Base-by-base conservation (phyloP, 2,888 invertebrate genomes). In the Drosophila kuntzei region DNA sequence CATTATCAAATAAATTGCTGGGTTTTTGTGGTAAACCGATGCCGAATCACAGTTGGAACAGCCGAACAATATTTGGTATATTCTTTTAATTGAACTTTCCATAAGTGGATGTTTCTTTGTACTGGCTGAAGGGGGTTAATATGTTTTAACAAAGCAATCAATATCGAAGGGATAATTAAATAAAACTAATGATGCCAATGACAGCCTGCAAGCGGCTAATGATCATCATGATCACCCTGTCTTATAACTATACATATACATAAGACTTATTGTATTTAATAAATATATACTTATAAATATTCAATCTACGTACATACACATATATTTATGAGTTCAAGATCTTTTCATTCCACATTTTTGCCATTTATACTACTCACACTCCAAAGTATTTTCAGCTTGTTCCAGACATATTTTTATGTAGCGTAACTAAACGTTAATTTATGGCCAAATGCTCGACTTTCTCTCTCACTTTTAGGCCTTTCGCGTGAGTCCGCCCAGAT, bases 181-280 rank as follows among this genome's bases (percentile, higher is more conserved):
- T 86, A 88, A 86, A 86, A 86, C 84, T 88, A 88, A 86, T 88
- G 88, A 88, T 86, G 59, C 81, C 81, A 83, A 54, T 87, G 88
- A 87, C 88, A 86, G 81, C 58, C 55, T 44, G 60, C 64, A 71
- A 63, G 70, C 47, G 58, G 63, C 76, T 87, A 87, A 84, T 87
- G 84, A 82, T 82, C 49, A 60, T 20, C 51, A 84, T 87, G 84
- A 82, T 82, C 49, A 60, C 25, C 51, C 53, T 53, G 20, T 14
- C 4, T 49, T 47, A 32, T 29, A 46, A 29, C 46, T 47, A 43
- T 12, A 47, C 11, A n/a, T 50, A 14, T 9, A 8, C 14, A 6
- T 7, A n/a, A 22, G 3, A n/a, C n/a, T n/a, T n/a, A n/a, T n/a
- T 22, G 3, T 22, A 3, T 22, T 22, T 8, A 25, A 25, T 27